A percentile compares a stretch with the other conserved stretches of the same genome.
Evolutionary conservation across 2,888 invertebrate species (phyloP).

Genomic region (Apeira syringaria): DNA sequence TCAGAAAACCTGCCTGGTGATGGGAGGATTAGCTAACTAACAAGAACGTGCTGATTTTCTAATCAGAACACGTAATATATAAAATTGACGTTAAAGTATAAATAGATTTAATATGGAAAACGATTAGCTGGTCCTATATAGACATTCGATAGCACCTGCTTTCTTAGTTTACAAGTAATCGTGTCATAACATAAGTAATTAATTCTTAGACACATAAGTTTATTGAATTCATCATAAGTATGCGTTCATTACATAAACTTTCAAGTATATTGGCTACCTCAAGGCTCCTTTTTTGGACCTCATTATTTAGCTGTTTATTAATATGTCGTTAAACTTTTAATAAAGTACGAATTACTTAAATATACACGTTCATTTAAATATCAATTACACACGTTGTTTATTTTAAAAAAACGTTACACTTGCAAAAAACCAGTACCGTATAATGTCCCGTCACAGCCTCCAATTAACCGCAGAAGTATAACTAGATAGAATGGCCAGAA

Average conservation of each 20-base stretch:
- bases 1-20: conserved; percentile 26
- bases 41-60: conserved; percentile 9
- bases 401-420: conserved; percentile 4
- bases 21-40: conserved; percentile 17
- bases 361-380: not conserved
- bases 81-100: conserved; percentile 8
- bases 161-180: not conserved
- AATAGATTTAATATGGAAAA: conserved; percentile 6
- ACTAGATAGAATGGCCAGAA: conserved; percentile 13
- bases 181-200: not conserved
- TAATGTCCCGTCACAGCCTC: conserved; percentile 10
- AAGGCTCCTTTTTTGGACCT: conserved; percentile 2
- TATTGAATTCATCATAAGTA: no score
- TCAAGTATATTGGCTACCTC: not conserved
- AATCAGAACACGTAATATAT: conserved; percentile 13
- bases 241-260: no score
- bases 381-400: conserved; percentile 10
- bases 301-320: conserved; percentile 4
- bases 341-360: conserved; percentile 1
- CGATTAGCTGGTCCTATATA: conserved; percentile 11
- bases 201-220: no score
- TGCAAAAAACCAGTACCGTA: conserved; percentile 1
- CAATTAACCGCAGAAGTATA: conserved; percentile 12
- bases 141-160: conserved; percentile 9
- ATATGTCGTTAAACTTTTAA: not conserved